These are phyloP conservation scores for Lepidurus apus DNA, from an alignment of 1,140 invertebrate genomes.

Conservation along the genomic window DNA sequence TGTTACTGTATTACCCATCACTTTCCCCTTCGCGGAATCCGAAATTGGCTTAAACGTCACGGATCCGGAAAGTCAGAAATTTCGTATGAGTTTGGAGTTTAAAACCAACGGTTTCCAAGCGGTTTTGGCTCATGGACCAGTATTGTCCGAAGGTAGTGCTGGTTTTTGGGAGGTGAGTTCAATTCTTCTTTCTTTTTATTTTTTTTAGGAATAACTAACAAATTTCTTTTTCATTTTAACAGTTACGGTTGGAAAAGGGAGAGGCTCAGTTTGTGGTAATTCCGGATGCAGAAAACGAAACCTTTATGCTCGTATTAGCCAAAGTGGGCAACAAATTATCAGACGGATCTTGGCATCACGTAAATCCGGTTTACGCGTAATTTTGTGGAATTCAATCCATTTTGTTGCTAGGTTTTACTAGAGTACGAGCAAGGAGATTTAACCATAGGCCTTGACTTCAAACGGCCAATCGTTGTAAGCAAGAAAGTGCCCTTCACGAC, in stretches of 20 bases:
- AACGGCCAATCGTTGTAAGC: constrained; percentile 41
- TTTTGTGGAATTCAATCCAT: constrained; percentile 27
- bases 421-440: constrained; percentile 68
- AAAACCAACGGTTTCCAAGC: constrained; percentile 75
- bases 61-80: constrained; percentile 43
- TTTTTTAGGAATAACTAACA: not conserved
- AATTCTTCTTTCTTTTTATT: constrained; percentile 27
- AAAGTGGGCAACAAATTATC: constrained; percentile 58
- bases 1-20: constrained; percentile 81
- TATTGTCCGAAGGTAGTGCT: constrained; percentile 53
- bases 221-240: constrained; percentile 22
- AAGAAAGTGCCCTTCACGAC: constrained; percentile 5
- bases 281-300: constrained; percentile 39
- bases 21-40: constrained; percentile 81
- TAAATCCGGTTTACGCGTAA: constrained; percentile 44
- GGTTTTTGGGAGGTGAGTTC: constrained; percentile 78
- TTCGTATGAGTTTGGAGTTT: constrained; percentile 80
- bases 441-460: constrained; percentile 65
- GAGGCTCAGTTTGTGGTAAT: constrained; percentile 39
- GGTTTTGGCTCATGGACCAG: constrained; percentile 75
- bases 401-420: constrained; percentile 55
- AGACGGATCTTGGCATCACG: constrained; percentile 57
- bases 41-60: constrained; percentile 65
- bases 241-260: constrained; percentile 36
- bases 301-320: constrained; percentile 33